Conservation (phyloP, 2,797 vertebrate species). For the Psittacula derbiana region DNA sequence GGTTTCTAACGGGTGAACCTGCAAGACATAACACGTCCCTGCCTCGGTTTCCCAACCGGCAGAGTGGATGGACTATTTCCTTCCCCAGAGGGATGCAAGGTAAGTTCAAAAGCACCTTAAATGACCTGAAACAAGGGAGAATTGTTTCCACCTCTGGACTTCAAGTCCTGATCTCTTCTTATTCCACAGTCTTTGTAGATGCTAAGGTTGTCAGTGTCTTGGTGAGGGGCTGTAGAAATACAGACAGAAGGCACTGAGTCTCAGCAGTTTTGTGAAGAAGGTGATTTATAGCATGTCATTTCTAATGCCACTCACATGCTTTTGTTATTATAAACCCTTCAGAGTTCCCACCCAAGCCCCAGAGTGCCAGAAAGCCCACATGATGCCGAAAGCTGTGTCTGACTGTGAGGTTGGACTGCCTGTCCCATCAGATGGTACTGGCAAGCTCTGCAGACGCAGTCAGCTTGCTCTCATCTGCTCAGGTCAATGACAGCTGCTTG, state of each 20-base stretch:
- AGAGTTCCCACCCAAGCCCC: background rate
- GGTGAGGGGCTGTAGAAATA: background rate
- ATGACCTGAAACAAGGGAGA: background rate
- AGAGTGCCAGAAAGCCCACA: rapidly evolving
- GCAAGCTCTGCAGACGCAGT: background rate
- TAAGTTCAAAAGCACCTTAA: background rate
- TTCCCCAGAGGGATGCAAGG: background rate
- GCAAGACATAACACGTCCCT: background rate
- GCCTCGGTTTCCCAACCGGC: background rate
- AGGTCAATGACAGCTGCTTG: background rate
- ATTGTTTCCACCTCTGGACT: background rate
- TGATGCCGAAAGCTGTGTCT: background rate
- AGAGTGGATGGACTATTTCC: background rate
- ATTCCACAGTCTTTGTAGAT: background rate
- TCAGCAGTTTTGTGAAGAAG: background rate
- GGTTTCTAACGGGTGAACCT: background rate
- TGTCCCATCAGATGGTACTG: background rate
- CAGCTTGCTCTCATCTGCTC: background rate
- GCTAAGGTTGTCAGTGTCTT: background rate
- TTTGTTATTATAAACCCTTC: background rate
- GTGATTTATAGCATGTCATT: background rate
- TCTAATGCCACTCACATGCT: background rate
- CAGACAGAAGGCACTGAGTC: background rate
- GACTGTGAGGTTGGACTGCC: background rate
- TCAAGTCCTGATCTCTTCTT: background rate